Conservation (phyloP, 2,888 invertebrate species). For the Aphidoletes aphidimyza region DNA sequence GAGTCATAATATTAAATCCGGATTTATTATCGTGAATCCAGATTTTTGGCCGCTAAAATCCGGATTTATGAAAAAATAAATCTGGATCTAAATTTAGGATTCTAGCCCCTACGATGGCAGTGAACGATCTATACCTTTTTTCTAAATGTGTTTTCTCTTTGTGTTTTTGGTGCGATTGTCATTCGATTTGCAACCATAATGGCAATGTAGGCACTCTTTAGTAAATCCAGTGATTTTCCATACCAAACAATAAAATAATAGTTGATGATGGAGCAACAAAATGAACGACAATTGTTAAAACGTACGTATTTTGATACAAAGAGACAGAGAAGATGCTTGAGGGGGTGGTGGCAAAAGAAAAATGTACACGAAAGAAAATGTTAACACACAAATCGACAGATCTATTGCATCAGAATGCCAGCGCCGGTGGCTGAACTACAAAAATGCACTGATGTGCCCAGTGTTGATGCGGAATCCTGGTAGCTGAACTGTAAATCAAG, state of each 20-base stretch:
- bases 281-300: constrained; percentile 10
- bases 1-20: no score
- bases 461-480: constrained; percentile 75
- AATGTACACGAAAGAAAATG: background rate
- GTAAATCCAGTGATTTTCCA: constrained; percentile 28
- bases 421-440: constrained; percentile 66
- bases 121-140: no score
- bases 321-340: no score
- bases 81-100: no score
- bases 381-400: background rate
- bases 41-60: no score
- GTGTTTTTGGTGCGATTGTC: constrained; percentile 17
- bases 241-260: no score
- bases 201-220: constrained; percentile 39
- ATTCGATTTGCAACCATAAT: constrained; percentile 6
- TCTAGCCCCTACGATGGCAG: no score
- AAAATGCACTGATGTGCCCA: constrained; percentile 73
- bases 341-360: no score
- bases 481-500: constrained; percentile 88
- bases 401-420: constrained; percentile 35
- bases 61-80: no score
- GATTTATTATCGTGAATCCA: no score
- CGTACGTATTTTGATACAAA: no score
- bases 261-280: background rate
- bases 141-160: no score